These are phyloP conservation scores for Anolis sagrei DNA, from an alignment of 2,113 vertebrate genomes.

Conservation along the genomic window DNA sequence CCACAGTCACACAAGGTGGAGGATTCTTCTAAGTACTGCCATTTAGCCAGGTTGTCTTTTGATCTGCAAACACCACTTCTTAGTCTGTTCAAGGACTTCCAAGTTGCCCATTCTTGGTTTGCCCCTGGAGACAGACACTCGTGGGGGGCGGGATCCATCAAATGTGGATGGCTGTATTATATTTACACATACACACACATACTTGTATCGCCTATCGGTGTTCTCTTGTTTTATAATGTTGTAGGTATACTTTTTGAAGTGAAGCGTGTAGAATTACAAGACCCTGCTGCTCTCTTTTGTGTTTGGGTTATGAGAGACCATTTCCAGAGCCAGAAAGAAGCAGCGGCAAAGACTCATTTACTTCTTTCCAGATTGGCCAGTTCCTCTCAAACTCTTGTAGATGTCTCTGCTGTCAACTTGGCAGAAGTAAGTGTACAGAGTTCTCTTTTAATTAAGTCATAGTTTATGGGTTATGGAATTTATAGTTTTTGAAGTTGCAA, in stretches of 20 bases:
- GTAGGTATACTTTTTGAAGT: slow-evolving; percentile 87
- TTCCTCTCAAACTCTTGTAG: slow-evolving; percentile 59
- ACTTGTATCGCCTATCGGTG: not conserved
- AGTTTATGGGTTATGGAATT: not conserved
- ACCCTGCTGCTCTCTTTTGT: slow-evolving; percentile 80
- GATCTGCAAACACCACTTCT: too few species aligned
- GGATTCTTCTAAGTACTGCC: too few species aligned
- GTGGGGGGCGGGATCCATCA: too few species aligned
- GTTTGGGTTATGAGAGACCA: slow-evolving; percentile 87
- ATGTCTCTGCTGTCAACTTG: slow-evolving; percentile 44
- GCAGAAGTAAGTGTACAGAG: slow-evolving; percentile 68
- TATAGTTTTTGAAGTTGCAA: too few species aligned
- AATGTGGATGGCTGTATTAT: too few species aligned
- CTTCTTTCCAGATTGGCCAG: slow-evolving; percentile 68
- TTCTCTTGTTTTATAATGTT: slow-evolving; percentile 13
- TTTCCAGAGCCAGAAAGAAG: slow-evolving; percentile 74
- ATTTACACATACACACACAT: too few species aligned
- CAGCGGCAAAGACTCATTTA: slow-evolving; percentile 62
- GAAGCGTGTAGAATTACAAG: slow-evolving; percentile 72
- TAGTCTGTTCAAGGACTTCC: too few species aligned
- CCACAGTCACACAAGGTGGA: too few species aligned
- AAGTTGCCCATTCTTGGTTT: too few species aligned
- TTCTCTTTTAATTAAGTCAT: not conserved
- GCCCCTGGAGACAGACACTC: too few species aligned
- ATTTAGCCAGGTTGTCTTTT: too few species aligned